These are phyloP conservation scores for Zelostemma sp. DNA, from an alignment of 1,140 invertebrate species.

Conservation along the genomic window DNA sequence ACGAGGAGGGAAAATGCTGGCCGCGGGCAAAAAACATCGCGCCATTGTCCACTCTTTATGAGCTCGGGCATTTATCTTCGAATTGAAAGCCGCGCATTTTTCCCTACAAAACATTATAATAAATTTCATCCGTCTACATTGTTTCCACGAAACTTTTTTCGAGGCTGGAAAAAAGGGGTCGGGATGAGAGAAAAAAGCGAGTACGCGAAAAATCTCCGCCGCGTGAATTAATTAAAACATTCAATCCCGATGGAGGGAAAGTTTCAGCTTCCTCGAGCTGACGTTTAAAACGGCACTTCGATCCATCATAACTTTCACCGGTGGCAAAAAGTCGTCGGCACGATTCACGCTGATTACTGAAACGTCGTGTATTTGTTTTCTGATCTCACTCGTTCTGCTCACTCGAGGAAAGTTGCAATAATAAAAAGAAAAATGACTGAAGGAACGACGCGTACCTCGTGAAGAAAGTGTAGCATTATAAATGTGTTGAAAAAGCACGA, in stretches of 20 bases:
- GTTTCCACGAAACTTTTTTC: constrained; percentile 7
- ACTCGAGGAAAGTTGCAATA: background rate
- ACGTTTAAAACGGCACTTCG: constrained; percentile 20
- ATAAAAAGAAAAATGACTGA: constrained; percentile 6
- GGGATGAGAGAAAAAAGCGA: no score
- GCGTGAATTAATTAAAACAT: background rate
- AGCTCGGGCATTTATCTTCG: constrained; percentile 38
- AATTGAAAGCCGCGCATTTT: constrained; percentile 45
- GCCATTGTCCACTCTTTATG: constrained; percentile 44
- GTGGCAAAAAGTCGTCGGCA: constrained; percentile 14
- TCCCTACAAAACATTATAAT: constrained; percentile 20
- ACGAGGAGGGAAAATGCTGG: constrained; percentile 34
- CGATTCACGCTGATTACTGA: constrained; percentile 7
- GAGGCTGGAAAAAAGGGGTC: background rate
- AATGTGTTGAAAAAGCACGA: constrained; percentile 43
- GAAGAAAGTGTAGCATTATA: constrained; percentile 62
- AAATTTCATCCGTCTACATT: constrained; percentile 24
- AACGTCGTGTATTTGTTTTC: constrained; percentile 1
- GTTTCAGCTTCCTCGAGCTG: background rate
- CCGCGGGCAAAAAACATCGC: constrained; percentile 25
- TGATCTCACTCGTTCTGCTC: constrained; percentile 8
- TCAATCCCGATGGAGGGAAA: constrained; percentile 2
- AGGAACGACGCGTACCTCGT: constrained; percentile 55
- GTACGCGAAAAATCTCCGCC: no score
- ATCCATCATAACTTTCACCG: constrained; percentile 35